phyloP scores from a whole-genome alignment of 2,888 invertebrate species.

The Pseudanteris insignis region DNA sequence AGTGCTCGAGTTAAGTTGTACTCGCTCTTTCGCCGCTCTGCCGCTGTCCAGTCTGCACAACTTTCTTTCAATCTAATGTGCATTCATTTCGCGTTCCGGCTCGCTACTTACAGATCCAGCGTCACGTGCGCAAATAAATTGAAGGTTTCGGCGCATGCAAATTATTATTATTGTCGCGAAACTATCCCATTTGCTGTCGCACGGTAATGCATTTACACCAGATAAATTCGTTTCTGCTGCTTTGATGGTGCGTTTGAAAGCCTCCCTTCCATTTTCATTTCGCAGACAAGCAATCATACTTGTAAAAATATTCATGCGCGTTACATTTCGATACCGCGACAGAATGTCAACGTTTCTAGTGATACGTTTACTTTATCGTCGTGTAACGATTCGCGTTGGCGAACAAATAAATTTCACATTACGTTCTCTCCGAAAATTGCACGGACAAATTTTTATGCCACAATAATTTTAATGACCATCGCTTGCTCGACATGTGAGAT shows the following conservation, averaged over 20 bases:
- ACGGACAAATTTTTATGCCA: too few species aligned
- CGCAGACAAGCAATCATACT: slow-evolving; percentile 3
- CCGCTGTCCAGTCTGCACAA: slow-evolving; percentile 37
- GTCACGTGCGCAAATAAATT: slow-evolving; percentile 22
- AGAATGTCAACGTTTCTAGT: neutral
- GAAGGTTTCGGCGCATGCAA: slow-evolving; percentile 24
- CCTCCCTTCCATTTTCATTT: slow-evolving; percentile 12
- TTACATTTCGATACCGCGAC: slow-evolving; percentile 2
- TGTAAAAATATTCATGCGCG: slow-evolving; percentile 8
- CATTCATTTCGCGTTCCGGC: slow-evolving; percentile 29
- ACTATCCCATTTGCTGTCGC: slow-evolving; percentile 18
- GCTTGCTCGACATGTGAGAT: too few species aligned
- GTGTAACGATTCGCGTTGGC: too few species aligned
- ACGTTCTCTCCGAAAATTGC: too few species aligned
- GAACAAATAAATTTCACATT: too few species aligned
- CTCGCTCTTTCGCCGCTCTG: slow-evolving; percentile 8
- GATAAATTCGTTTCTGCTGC: slow-evolving; percentile 33
- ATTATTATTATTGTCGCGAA: slow-evolving; percentile 23
- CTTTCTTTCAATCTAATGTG: slow-evolving; percentile 43
- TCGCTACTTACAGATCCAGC: slow-evolving; percentile 23
- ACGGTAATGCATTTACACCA: slow-evolving; percentile 23
- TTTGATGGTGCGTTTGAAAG: slow-evolving; percentile 22
- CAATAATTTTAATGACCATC: too few species aligned
- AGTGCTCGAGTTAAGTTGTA: slow-evolving; percentile 44
- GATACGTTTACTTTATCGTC: too few species aligned